Percentiles rank a stretch among this genome's conserved stretches.
Conservation (phyloP, 2,797 vertebrate species). For the Sarcophilus harrisii region DNA sequence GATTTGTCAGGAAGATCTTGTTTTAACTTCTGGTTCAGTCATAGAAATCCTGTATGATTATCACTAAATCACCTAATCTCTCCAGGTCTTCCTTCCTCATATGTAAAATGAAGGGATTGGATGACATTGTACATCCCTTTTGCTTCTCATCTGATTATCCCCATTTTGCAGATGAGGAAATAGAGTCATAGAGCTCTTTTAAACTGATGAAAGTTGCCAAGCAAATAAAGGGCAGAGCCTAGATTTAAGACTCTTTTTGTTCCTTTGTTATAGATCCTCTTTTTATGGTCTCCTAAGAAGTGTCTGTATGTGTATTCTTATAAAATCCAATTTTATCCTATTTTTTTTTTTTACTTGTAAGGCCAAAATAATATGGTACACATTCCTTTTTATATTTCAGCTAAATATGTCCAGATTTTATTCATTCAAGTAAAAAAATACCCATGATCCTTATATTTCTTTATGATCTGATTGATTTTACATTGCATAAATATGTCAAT, state of each 20-base stretch:
- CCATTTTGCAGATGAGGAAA: not conserved
- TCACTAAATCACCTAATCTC: not conserved
- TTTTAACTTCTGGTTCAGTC: not conserved
- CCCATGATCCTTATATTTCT: not conserved
- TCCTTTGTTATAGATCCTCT: not conserved
- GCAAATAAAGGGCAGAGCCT: not conserved
- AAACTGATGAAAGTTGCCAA: not conserved
- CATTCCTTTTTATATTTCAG: not conserved
- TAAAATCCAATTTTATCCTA: not conserved
- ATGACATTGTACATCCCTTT: not conserved
- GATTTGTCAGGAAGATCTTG: not conserved
- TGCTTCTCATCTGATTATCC: not conserved
- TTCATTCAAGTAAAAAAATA: slow-evolving; percentile 16
- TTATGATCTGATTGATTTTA: slow-evolving; percentile 78
- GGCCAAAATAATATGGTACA: not conserved
- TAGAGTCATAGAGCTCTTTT: not conserved
- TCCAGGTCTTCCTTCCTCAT: not conserved
- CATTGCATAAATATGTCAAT: slow-evolving; percentile 85
- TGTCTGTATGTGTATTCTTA: not conserved
- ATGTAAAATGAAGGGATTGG: not conserved
- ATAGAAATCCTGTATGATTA: not conserved
- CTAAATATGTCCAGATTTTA: slow-evolving; percentile 19
- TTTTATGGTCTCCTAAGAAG: not conserved
- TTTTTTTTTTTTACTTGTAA: not conserved
- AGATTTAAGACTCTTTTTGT: not conserved